Base-by-base conservation (phyloP, 2,113 vertebrate species). In the Gasterosteus nipponicus region DNA sequence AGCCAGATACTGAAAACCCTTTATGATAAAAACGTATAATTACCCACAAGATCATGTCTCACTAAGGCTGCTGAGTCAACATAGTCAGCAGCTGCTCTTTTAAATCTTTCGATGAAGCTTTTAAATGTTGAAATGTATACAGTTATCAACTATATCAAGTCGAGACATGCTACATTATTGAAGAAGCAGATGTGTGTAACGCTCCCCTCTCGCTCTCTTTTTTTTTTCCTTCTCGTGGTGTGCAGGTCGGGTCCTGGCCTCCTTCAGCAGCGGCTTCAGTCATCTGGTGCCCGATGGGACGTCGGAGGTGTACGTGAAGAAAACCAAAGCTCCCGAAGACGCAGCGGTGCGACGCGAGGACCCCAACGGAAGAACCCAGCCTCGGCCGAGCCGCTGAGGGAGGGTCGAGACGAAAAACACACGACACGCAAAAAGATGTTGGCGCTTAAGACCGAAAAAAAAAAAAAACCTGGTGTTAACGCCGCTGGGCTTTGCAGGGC, bases 171-270 rank as follows among this genome's bases (percentile, higher is more conserved):
- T 60, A 9, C 19, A 69, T 39, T 14, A 47, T 44, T 73, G 35
- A 78, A 69, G 65, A 51, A 81, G 54, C 49, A 8, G 19, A 62
- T 63, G 15, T 76, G 58, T 86, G 76, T 33, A 73, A 72, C 61
- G 0, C 19, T 58, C 35, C 35, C 35, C 35, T 7, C 35, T 38
- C 35, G 1, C 6, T 14, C n/a, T 26, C 19, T 39, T 33, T 54
- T 15, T 78, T 10, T 18, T 54, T 31, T 0, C 3, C 8, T 31
- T 0, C 3, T 6, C 42, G 10, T 70, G 19, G 53, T 35, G 77
- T 75, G 74, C 92, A 97, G 96, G 96, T 56, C 95, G 93, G 73
- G 89, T 92, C 15, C 94, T 97, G 1, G 95, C 94, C 79, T 95
- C 88, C 0, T 97, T 97, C 90, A 93, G 90, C 83, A 95, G 93